Percentiles rank a stretch among this genome's conserved stretches.
Evolutionary conservation across 1,140 invertebrate species (phyloP).

Genomic region (Bombus superbus): DNA sequence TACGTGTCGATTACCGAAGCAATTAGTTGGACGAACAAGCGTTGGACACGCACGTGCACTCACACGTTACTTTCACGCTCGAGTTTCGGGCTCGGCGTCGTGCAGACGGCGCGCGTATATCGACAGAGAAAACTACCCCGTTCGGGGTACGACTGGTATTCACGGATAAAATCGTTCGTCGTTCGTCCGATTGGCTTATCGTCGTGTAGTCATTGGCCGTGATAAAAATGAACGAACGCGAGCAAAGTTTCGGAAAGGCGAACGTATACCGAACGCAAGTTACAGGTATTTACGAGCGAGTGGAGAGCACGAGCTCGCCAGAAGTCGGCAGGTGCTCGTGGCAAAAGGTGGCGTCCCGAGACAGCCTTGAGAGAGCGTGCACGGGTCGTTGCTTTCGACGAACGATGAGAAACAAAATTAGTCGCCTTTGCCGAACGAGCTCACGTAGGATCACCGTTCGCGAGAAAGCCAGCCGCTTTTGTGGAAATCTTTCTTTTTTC

Average conservation of each 20-base stretch:
- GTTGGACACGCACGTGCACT: constrained; percentile 17
- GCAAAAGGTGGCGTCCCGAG: constrained; percentile 65
- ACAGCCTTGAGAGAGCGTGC: constrained; percentile 64
- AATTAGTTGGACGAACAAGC: constrained; percentile 39
- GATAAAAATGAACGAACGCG: constrained; percentile 1
- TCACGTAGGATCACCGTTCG: constrained; percentile 18
- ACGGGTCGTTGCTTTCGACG: constrained; percentile 71
- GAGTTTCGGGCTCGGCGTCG: neutral
- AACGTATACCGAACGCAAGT: constrained; percentile 43
- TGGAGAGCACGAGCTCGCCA: constrained; percentile 49
- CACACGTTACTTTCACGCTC: constrained; percentile 29
- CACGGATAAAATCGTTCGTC: neutral
- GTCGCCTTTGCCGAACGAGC: constrained; percentile 51
- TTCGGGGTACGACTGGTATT: neutral
- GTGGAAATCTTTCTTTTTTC: neutral
- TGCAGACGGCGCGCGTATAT: neutral
- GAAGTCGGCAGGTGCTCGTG: constrained; percentile 66
- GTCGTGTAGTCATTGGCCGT: neutral
- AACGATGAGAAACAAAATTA: constrained; percentile 71
- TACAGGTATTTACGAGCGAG: constrained; percentile 64
- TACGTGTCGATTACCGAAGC: constrained; percentile 12
- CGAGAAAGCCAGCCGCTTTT: constrained; percentile 31
- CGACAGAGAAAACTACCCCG: constrained; percentile 14
- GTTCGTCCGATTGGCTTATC: neutral
- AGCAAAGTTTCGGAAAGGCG: constrained; percentile 44